Percentiles rank a stretch among this genome's conserved stretches.
These are phyloP conservation scores for Troilus luridus DNA, from an alignment of 2,888 invertebrate species.

Conservation along the genomic window DNA sequence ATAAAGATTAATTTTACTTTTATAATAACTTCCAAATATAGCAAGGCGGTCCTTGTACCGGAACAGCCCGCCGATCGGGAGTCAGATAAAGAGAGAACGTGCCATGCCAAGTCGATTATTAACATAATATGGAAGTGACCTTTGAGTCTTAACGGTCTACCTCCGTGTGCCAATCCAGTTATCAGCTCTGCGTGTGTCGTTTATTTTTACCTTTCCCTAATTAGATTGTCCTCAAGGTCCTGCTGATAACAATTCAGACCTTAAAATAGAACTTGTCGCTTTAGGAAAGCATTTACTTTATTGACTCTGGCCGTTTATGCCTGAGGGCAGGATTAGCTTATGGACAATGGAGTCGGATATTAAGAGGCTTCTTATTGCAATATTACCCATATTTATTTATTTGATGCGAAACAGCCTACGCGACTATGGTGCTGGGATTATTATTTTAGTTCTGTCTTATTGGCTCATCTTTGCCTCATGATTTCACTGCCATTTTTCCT, in stretches of 20 bases:
- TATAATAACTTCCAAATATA: neutral
- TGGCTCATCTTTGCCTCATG: too few relatives aligned
- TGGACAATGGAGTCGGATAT: neutral
- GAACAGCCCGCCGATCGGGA: neutral
- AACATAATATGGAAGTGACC: conserved; percentile 28
- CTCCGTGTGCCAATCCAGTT: neutral
- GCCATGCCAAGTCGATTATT: neutral
- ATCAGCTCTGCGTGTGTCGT: conserved; percentile 14
- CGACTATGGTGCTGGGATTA: too few relatives aligned
- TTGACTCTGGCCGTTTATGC: neutral
- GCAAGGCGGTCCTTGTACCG: neutral
- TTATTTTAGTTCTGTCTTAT: too few relatives aligned
- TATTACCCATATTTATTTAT: too few relatives aligned
- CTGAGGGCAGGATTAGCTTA: neutral
- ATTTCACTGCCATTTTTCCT: too few relatives aligned
- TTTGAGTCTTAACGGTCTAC: neutral
- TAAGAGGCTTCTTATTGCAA: neutral
- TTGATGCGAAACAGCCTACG: too few relatives aligned
- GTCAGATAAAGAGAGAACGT: neutral
- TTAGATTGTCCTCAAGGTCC: conserved; percentile 5
- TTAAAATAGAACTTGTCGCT: conserved; percentile 8
- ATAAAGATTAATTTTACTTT: neutral
- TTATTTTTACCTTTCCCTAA: conserved; percentile 31
- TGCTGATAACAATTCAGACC: neutral
- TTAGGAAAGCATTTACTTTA: neutral